Base-by-base conservation (phyloP, 2,888 invertebrate genomes). In the Lasioglossum zephyrum region DNA sequence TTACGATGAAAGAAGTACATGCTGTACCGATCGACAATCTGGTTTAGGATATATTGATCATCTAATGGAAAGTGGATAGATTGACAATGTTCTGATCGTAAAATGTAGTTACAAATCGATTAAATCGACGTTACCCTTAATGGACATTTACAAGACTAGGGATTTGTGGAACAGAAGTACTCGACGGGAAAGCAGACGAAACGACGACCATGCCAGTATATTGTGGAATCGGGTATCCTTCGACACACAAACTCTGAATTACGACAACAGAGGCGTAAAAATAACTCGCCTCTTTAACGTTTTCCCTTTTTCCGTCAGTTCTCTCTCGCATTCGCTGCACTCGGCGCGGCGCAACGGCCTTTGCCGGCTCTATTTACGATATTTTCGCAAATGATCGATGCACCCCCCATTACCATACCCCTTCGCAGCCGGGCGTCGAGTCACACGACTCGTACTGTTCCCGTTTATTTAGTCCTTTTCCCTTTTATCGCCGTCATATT, bases 221-320 rank as follows among this genome's bases (percentile, higher is more conserved):
- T 78, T 66, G 79, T 49, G 57, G 39, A 76, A 69, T 80, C 75
- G 60, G 57, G 36, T 36, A 76, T 66, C 79, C 69, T 49, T 77
- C 84, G 85, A 77, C 84, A 69, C 69, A 36, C 31, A 69, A 36
- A 39, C 11, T 39, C 36, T 79, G 79, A 85, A 77, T 79, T 85
- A 84, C 76, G 77, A 26, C 69, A 49, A 69, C 60, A 53, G 79
- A 22, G 26, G 31, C n/a, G 75, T 66, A 63, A 76, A 76, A 76
- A 47, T 70, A 53, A 81, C 75, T 69, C 47, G 73, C 22, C 72
- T 47, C 36, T 73, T 39, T 70, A 44, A 73, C 47, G 53, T 66
- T 75, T 44, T n/a, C 63, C 60, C 36, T 73, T 31, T 84, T 18
- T 4, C 47, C 44, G 44, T 39, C 26, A 18, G n/a, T 57, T 31